phyloP scores from a whole-genome alignment of 2,888 invertebrate genomes.

The Drosophila neotestacea region DNA sequence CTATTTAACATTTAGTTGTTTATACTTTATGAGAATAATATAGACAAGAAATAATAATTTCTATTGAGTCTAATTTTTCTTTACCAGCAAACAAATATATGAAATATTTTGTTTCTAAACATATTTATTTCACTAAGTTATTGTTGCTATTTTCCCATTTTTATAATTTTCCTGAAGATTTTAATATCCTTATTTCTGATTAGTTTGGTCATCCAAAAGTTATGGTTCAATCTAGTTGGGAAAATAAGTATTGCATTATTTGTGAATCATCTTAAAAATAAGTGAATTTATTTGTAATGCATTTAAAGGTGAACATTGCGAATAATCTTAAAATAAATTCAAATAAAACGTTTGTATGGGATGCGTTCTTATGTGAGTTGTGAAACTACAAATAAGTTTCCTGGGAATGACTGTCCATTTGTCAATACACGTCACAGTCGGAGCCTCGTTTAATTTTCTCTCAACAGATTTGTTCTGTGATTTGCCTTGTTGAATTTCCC shows the following conservation, averaged over 20 bases:
- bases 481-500: slow-evolving; percentile 11
- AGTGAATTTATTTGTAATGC: no score
- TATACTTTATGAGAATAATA: no score
- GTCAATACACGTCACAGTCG: slow-evolving; percentile 12
- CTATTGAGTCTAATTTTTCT: no score
- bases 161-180: not conserved
- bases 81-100: no score
- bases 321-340: no score
- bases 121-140: no score
- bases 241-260: not conserved
- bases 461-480: slow-evolving; percentile 7
- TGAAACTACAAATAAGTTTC: not conserved
- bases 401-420: not conserved
- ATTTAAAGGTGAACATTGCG: no score
- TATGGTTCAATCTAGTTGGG: no score
- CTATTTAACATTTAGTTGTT: no score
- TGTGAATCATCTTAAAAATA: not conserved
- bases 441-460: slow-evolving; percentile 3
- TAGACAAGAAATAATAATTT: no score
- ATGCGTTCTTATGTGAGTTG: not conserved
- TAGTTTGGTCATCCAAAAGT: not conserved
- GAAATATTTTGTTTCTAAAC: no score
- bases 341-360: not conserved
- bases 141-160: no score
- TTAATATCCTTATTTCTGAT: not conserved